Evolutionary conservation across 2,113 vertebrate species (phyloP).

Genomic region (Cyanocitta stelleri): DNA sequence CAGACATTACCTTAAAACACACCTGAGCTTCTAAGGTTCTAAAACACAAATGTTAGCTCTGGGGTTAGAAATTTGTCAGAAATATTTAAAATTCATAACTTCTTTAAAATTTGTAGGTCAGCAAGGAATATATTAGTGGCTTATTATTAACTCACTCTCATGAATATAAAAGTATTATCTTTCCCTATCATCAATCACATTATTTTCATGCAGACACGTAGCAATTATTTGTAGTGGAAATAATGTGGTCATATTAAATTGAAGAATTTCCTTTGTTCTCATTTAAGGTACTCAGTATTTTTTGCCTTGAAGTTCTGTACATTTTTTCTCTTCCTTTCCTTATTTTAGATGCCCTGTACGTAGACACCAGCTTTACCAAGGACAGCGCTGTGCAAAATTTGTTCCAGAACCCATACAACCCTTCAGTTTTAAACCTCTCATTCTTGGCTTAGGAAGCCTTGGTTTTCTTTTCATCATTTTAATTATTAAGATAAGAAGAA

Average conservation of each 20-base stretch:
- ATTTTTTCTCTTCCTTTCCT: conserved; percentile 51
- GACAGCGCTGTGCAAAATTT: conserved; percentile 78
- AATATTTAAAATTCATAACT: background rate
- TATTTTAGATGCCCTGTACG: conserved; percentile 77
- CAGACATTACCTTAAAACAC: background rate
- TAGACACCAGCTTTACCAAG: conserved; percentile 77
- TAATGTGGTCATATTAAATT: background rate
- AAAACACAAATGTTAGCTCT: background rate
- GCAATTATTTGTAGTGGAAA: background rate
- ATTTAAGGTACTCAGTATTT: background rate
- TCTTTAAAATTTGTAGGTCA: background rate
- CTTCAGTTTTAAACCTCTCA: conserved; percentile 62
- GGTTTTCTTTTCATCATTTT: conserved; percentile 72
- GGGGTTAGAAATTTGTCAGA: background rate
- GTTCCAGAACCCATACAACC: conserved; percentile 72
- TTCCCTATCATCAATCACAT: background rate
- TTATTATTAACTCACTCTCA: background rate
- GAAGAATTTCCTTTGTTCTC: background rate
- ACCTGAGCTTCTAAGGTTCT: background rate
- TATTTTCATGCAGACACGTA: background rate
- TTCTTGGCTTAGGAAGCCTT: conserved; percentile 75
- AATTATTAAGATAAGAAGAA: conserved; percentile 79
- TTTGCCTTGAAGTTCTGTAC: background rate
- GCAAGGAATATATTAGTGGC: background rate
- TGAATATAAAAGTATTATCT: background rate